Percentiles rank a stretch among this genome's conserved stretches.
phyloP scores from a whole-genome alignment of 1,140 invertebrate species.

The Trichonephila clavata region DNA sequence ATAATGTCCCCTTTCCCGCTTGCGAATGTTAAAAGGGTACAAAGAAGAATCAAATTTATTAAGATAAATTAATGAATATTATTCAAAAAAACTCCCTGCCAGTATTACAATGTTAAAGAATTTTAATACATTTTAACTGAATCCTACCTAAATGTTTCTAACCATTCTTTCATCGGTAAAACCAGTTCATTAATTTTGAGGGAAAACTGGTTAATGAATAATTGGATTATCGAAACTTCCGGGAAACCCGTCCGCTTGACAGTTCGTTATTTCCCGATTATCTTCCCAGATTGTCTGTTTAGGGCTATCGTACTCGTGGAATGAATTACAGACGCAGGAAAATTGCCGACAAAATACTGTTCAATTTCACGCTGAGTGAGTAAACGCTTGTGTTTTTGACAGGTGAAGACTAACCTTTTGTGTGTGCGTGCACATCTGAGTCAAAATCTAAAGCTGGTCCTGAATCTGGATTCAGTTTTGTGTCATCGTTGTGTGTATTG shows the following conservation, averaged over 20 bases:
- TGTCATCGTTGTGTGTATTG: too few species aligned
- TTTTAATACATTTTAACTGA: too few species aligned
- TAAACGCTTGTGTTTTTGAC: neutral
- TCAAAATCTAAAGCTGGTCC: neutral
- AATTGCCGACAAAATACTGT: neutral
- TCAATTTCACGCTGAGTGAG: conserved; percentile 24
- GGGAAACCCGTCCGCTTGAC: neutral
- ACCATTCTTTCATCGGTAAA: neutral
- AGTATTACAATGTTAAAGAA: too few species aligned
- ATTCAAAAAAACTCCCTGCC: too few species aligned
- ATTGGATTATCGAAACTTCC: conserved; percentile 5
- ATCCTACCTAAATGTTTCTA: too few species aligned
- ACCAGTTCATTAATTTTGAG: neutral
- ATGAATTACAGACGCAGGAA: neutral
- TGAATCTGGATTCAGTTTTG: too few species aligned
- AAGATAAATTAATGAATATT: too few species aligned
- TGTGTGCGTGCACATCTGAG: neutral
- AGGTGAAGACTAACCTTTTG: neutral
- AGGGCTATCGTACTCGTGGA: neutral
- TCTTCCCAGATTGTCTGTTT: neutral
- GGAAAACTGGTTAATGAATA: conserved; percentile 7
- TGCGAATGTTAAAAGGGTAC: too few species aligned
- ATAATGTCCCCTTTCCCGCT: too few species aligned
- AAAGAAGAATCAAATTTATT: too few species aligned
- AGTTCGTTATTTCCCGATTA: conserved; percentile 10